A percentile compares a stretch with the other conserved stretches of the same genome.
Conservation (phyloP, 92 coral and sea anemone species). For the Siderastrea siderea region DNA sequence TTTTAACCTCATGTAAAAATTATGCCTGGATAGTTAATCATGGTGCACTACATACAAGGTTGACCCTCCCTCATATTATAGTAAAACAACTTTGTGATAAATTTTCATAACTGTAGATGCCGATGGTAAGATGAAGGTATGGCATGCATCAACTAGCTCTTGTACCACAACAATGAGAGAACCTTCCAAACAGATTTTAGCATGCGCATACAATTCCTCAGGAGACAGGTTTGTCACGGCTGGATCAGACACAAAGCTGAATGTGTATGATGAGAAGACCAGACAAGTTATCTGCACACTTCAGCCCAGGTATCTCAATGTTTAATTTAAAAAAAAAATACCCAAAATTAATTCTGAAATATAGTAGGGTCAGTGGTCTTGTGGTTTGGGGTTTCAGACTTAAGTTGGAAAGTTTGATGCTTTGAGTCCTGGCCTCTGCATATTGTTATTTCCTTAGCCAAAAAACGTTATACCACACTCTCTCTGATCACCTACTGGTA, state of each 20-base stretch:
- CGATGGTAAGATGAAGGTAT: slow-evolving; percentile 88
- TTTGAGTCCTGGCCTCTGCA: too few relatives aligned
- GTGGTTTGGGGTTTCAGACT: too few relatives aligned
- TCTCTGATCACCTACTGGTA: too few relatives aligned
- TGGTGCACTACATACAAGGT: too few relatives aligned
- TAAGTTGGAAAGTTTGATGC: too few relatives aligned
- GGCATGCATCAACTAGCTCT: slow-evolving; percentile 93
- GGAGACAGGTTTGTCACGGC: slow-evolving; percentile 89
- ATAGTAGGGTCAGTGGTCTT: too few relatives aligned
- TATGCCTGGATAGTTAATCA: too few relatives aligned
- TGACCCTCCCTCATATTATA: background rate
- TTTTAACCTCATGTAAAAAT: too few relatives aligned
- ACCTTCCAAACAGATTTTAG: slow-evolving; percentile 84
- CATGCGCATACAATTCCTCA: slow-evolving; percentile 89
- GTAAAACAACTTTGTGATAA: background rate
- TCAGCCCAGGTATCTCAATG: slow-evolving; percentile 82
- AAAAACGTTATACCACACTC: too few relatives aligned
- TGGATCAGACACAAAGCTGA: slow-evolving; percentile 87
- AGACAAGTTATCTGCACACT: slow-evolving; percentile 79
- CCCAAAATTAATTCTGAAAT: too few relatives aligned
- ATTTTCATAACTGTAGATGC: slow-evolving; percentile 75
- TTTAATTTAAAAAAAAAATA: too few relatives aligned
- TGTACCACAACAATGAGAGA: slow-evolving; percentile 84
- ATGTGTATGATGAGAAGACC: slow-evolving; percentile 94
- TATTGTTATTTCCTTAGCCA: too few relatives aligned